These are phyloP conservation scores for Maniola hyperantus DNA, from an alignment of 2,888 invertebrate genomes.

Conservation along the genomic window DNA sequence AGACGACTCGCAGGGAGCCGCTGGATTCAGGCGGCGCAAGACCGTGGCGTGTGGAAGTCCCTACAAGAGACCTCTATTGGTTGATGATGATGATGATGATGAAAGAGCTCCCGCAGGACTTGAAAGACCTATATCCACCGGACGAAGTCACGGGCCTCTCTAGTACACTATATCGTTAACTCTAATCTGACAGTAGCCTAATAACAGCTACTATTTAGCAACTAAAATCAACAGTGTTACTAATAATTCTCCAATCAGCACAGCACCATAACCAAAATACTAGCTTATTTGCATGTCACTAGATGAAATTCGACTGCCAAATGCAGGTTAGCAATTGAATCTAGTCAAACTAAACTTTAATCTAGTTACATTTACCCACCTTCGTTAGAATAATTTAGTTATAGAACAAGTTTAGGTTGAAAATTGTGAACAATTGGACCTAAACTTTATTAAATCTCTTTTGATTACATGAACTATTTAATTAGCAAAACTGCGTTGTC, in stretches of 20 bases:
- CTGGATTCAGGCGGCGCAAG: no score
- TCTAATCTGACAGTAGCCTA: not conserved
- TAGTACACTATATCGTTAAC: no score
- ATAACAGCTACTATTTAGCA: not conserved
- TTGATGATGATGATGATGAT: no score
- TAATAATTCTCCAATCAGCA: not conserved
- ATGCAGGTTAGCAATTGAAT: conserved; percentile 17
- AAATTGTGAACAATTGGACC: not conserved
- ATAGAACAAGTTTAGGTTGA: not conserved
- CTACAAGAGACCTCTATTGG: no score
- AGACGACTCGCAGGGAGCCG: no score
- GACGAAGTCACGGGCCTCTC: no score
- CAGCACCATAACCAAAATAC: not conserved
- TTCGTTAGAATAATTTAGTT: conserved; percentile 19
- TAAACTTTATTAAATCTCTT: not conserved
- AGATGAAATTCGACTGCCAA: conserved; percentile 21
- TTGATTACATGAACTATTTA: not conserved
- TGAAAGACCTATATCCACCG: no score
- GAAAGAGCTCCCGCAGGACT: no score
- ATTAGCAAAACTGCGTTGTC: not conserved
- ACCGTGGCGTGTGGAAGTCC: no score
- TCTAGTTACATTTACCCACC: conserved; percentile 10
- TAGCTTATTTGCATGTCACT: conserved; percentile 26
- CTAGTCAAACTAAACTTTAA: conserved; percentile 15
- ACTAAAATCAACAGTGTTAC: conserved; percentile 1